Evolutionary conservation across 1,140 invertebrate genomes (phyloP), one percentile per base, ranked within the genome.

Genomic region (Bursaphelenchus mucronatus): DNA sequence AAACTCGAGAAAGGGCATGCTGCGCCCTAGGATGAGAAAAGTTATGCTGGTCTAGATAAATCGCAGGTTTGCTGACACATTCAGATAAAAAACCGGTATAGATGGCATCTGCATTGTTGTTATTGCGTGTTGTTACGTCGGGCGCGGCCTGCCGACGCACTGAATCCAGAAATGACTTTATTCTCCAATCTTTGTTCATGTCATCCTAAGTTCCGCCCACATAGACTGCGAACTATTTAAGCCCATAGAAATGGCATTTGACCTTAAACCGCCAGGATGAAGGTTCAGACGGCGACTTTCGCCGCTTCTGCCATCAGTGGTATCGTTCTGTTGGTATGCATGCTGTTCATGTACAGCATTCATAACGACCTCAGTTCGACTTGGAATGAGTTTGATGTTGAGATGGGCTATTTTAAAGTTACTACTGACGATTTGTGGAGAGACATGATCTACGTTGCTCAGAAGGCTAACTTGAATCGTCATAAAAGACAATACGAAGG

Each of bases 221-320:
- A 30, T 30, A 30, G 30, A 30, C 30, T 30, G 30, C 30, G 5
- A 30, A 30, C 30, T 30, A 30, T 30, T 30, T 30, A 30, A 30
- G 30, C 47, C n/a, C 51, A 11, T n/a, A 52, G 51, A 30, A 30
- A 30, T 30, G 30, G 30, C 30, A 30, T 30, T 30, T 30, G 30
- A 30, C 2, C 30, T 30, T 30, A 30, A 30, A 30, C 30, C 1
- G 30, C 30, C 30, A 5, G 30, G 30, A 75, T 75, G 73, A 71
- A 75, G 55, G 61, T 73, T 44, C 66, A 75, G 57, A 73, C 73
- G 21, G 68, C 64, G 21, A 75, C 73, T 30, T 75, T 71, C 41
- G 45, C 71, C 43, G 73, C 73, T 30, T 76, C 74, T 7, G 57
- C 67, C 43, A 47, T 75, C 21, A 59, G 51, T 19, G 73, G 67